Evolutionary conservation across 2,113 vertebrate genomes (phyloP).

Genomic region (Tenrec ecaudatus): DNA sequence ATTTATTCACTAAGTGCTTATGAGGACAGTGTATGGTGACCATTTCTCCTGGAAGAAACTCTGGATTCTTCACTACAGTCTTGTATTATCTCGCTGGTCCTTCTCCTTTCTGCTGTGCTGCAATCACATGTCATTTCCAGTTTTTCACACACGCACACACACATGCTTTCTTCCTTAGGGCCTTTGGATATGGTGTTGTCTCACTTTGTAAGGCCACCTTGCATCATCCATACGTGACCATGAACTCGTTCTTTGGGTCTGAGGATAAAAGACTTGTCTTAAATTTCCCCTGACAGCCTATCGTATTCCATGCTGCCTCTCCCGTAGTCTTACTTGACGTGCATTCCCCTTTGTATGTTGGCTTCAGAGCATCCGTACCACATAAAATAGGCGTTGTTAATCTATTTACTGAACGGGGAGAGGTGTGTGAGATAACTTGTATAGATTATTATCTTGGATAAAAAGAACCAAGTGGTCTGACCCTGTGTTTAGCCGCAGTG

Average conservation of each 20-base stretch:
- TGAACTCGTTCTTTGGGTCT: neutral
- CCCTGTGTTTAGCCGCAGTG: no score
- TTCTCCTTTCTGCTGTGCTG: neutral
- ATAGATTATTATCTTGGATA: neutral
- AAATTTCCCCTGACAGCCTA: accelerated
- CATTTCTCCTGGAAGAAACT: neutral
- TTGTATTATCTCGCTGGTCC: neutral
- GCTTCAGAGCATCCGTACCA: neutral
- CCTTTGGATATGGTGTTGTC: neutral
- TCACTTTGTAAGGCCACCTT: neutral
- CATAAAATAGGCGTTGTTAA: neutral
- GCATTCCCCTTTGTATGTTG: neutral
- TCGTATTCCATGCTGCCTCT: neutral
- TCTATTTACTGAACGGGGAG: neutral
- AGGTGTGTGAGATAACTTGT: neutral
- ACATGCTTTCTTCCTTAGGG: no score
- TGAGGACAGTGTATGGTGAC: neutral
- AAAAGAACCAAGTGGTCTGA: neutral
- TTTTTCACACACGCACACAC: neutral
- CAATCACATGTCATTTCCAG: neutral
- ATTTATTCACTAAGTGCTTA: neutral
- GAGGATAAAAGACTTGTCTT: neutral
- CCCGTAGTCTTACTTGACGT: neutral
- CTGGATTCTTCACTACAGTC: neutral
- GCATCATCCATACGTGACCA: neutral